phyloP scores from a whole-genome alignment of 1,140 invertebrate genomes.

The Camponotus floridanus region DNA sequence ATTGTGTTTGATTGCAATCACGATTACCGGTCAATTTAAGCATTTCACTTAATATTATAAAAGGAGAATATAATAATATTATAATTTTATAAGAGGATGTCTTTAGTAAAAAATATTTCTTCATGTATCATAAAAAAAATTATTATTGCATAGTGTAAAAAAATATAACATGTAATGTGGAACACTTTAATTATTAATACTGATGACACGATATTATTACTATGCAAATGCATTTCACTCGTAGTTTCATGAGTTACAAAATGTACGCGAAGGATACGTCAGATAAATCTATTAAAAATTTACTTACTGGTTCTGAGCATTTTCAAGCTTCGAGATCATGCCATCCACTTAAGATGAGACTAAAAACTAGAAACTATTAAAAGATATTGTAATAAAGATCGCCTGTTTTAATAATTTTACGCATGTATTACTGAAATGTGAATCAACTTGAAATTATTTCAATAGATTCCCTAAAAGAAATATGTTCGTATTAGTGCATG shows the following conservation, averaged over 20 bases:
- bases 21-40: too few species aligned
- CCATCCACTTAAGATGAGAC: neutral
- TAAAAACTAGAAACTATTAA: neutral
- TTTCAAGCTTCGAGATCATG: neutral
- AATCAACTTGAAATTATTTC: neutral
- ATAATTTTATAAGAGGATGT: neutral
- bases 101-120: neutral
- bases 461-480: neutral
- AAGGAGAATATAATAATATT: too few species aligned
- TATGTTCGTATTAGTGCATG: neutral
- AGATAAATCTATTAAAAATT: neutral
- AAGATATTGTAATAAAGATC: neutral
- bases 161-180: neutral
- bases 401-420: neutral
- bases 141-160: neutral
- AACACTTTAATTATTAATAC: conserved; percentile 16
- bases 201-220: neutral
- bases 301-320: neutral
- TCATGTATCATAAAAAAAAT: neutral
- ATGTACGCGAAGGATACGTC: neutral
- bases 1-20: too few species aligned
- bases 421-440: neutral
- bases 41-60: too few species aligned
- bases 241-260: neutral
- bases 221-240: conserved; percentile 7